Percentiles rank a stretch among this genome's conserved stretches.
These are phyloP conservation scores for Platyrinchus mystaceus DNA, from an alignment of 2,797 vertebrate genomes.

Conservation along the genomic window DNA sequence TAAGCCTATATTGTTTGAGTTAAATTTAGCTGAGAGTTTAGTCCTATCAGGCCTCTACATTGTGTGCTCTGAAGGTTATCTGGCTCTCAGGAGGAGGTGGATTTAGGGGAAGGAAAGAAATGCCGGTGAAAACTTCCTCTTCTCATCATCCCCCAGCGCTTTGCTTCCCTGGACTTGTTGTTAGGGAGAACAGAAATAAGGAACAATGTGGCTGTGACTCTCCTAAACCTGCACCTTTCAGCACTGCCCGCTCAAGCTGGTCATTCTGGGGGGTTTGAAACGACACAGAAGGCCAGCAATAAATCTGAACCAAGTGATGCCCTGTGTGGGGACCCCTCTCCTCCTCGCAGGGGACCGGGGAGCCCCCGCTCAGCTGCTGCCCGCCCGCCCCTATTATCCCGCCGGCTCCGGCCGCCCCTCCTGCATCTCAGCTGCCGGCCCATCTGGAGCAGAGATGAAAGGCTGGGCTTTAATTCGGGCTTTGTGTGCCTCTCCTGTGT, in stretches of 20 bases:
- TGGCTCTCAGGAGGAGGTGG: background rate
- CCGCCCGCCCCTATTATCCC: conserved; percentile 19
- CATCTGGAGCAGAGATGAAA: conserved; percentile 77
- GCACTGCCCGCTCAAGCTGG: background rate
- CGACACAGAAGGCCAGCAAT: background rate
- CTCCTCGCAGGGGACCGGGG: background rate
- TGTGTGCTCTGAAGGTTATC: background rate
- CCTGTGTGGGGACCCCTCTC: background rate
- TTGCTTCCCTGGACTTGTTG: background rate
- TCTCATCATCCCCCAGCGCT: background rate
- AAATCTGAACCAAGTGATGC: conserved; percentile 31
- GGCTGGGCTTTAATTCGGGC: conserved; percentile 46
- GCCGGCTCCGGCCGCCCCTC: background rate
- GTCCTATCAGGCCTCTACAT: background rate
- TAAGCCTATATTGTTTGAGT: conserved; percentile 1
- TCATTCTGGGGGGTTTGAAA: background rate
- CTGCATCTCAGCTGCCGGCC: conserved; percentile 72
- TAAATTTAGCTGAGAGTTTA: conserved; percentile 1
- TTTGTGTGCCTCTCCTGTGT: conserved; percentile 54
- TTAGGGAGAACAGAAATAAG: background rate
- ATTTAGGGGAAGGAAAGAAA: conserved; percentile 18
- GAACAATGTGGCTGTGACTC: accelerated
- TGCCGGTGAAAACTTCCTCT: background rate
- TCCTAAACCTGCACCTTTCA: background rate
- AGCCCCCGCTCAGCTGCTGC: conserved; percentile 12